phyloP scores from a whole-genome alignment of 2,113 vertebrate species.

The Tyto alba region DNA sequence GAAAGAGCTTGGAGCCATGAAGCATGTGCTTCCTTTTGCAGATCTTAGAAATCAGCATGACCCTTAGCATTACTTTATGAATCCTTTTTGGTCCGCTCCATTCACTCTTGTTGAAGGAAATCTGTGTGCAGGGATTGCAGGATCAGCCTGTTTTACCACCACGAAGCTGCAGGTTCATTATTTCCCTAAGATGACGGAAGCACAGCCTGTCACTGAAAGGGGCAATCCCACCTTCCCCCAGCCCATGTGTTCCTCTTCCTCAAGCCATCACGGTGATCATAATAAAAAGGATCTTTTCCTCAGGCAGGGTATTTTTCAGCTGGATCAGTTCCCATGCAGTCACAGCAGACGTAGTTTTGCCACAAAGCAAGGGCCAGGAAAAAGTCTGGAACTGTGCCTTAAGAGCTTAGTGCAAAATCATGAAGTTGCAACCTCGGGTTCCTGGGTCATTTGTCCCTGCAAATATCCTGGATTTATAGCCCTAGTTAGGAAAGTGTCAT shows the following conservation, averaged over 20 bases:
- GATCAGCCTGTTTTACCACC: background rate
- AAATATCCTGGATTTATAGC: conserved; percentile 44
- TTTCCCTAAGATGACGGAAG: background rate
- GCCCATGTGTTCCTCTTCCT: background rate
- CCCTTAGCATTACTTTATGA: background rate
- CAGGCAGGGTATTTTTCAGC: conserved; percentile 9
- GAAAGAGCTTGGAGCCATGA: background rate
- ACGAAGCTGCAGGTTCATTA: background rate
- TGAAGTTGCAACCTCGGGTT: conserved; percentile 27
- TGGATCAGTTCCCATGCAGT: conserved; percentile 7
- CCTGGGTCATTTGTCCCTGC: conserved; percentile 32
- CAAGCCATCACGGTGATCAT: background rate
- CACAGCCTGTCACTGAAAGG: background rate
- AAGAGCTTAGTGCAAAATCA: conserved; percentile 37
- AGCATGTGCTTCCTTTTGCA: background rate
- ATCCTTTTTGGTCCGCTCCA: background rate
- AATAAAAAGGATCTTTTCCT: background rate
- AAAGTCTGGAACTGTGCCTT: conserved; percentile 33
- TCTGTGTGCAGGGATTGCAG: background rate
- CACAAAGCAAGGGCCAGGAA: conserved; percentile 45
- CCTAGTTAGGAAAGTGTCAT: conserved; percentile 17
- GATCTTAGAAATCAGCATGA: background rate
- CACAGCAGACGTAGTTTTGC: conserved; percentile 39
- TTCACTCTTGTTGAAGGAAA: background rate
- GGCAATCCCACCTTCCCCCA: background rate